Evolutionary conservation across 2,797 vertebrate species (phyloP).

Genomic region (Eurystomus glaucurus): DNA sequence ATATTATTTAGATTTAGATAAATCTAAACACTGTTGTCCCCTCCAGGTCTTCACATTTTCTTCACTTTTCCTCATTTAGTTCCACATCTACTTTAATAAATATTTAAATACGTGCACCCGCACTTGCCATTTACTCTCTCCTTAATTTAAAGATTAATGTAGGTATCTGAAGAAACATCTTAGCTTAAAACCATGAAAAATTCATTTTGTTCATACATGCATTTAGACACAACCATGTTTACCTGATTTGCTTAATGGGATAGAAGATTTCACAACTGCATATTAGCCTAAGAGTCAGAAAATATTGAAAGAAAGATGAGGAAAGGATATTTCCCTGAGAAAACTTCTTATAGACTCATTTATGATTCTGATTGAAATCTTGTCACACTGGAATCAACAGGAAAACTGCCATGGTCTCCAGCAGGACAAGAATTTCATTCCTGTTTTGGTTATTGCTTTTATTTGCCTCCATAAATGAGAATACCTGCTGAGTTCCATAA

Average conservation of each 20-base stretch:
- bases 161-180: constrained; percentile 23
- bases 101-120: constrained; percentile 60
- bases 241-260: constrained; percentile 31
- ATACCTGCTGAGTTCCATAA: neutral
- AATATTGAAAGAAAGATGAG: neutral
- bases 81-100: constrained; percentile 64
- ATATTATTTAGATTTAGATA: constrained; percentile 42
- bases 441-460: neutral
- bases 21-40: neutral
- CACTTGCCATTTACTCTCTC: constrained; percentile 44
- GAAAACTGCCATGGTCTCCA: neutral
- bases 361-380: neutral
- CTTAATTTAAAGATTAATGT: constrained; percentile 69
- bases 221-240: constrained; percentile 18
- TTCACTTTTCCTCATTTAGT: constrained; percentile 58
- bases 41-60: constrained; percentile 32
- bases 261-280: neutral
- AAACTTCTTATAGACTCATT: neutral
- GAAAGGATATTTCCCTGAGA: neutral
- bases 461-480: neutral
- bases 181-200: constrained; percentile 20
- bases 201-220: constrained; percentile 19
- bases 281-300: neutral
- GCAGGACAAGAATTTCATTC: neutral
- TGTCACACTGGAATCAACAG: neutral